Base-by-base conservation (phyloP, 2,113 vertebrate species). In the Perccottus glenii region DNA sequence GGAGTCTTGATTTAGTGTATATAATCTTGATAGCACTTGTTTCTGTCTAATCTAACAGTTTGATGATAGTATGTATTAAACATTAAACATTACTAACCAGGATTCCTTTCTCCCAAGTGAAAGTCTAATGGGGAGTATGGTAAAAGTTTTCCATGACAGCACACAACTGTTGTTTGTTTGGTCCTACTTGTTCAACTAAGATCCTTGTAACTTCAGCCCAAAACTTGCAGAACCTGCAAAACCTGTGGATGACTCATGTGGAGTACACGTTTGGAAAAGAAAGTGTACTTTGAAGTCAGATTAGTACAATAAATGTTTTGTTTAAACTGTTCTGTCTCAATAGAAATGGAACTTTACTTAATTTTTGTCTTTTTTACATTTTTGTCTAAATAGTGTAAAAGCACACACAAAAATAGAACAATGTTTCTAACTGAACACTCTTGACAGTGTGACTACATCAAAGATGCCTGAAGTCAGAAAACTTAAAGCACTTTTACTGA, bases 211-310 rank as follows among this genome's bases (percentile, higher is more conserved):
- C 64, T 38, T 60, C 59, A 78, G 58, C 42, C 58, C 57, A 73
- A 68, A 79, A 79, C 60, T 62, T 19, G 33, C 63, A 64, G 27
- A 83, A 80, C 72, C 67, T 66, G 64, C 42, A 53, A 67, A 85
- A 71, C 51, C 32, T 77, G 49, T 52, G 42, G 45, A 46, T 82
- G 83, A 85, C 70, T 86, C 82, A 73, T 78, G 66, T 11, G 9
- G 74, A 76, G 60, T 35, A 81, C 59, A 40, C 55, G 80, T 62
- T 73, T 74, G 66, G 19, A 65, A 78, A 69, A 84, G 84, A 68
- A 82, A 6, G 3, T 32, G 49, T 16, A 1, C 62, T 60, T 53
- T 1, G 7, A 44, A 45, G 55, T 77, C 38, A 64, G 74, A 80
- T 76, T 19, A 46, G 67, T 44, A 45, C 0, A 57, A 82, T 75